Conservation (phyloP, 1,140 invertebrate genomes). For the fruit fly (Drosophila melanogaster) region DNA sequence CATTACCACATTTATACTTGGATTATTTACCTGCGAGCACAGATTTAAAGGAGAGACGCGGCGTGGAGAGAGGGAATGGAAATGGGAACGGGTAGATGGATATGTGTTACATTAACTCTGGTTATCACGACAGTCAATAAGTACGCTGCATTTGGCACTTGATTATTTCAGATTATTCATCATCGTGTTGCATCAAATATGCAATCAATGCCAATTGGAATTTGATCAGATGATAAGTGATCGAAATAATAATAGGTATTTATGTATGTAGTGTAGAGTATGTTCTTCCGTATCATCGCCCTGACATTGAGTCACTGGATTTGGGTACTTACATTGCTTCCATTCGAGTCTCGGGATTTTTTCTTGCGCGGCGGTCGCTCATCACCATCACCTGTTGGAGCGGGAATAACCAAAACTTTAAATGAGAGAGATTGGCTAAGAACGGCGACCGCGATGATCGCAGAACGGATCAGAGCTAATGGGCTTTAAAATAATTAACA, state of each 20-base stretch:
- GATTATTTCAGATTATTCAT: not conserved
- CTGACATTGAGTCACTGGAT: not conserved
- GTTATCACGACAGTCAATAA: conserved; percentile 15
- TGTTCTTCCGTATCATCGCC: no score
- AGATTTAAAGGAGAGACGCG: not conserved
- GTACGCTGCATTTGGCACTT: not conserved
- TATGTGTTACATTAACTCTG: conserved; percentile 2
- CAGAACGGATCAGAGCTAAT: conserved; percentile 6
- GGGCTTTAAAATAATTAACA: not conserved
- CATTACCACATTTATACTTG: conserved; percentile 42
- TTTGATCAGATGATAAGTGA: not conserved
- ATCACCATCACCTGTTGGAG: conserved; percentile 70
- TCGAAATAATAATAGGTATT: not conserved
- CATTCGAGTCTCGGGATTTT: conserved; percentile 78
- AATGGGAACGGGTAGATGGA: not conserved
- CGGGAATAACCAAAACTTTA: conserved; percentile 11
- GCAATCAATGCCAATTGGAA: no score
- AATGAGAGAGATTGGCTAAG: not conserved
- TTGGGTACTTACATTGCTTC: conserved; percentile 74
- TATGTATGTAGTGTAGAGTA: no score
- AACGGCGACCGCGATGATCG: not conserved
- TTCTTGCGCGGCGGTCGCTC: conserved; percentile 82
- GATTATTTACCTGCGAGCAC: conserved; percentile 64
- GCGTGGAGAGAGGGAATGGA: not conserved
- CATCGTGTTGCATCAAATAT: no score